Conservation (phyloP, 2,888 invertebrate species). For the Noctua janthe region DNA sequence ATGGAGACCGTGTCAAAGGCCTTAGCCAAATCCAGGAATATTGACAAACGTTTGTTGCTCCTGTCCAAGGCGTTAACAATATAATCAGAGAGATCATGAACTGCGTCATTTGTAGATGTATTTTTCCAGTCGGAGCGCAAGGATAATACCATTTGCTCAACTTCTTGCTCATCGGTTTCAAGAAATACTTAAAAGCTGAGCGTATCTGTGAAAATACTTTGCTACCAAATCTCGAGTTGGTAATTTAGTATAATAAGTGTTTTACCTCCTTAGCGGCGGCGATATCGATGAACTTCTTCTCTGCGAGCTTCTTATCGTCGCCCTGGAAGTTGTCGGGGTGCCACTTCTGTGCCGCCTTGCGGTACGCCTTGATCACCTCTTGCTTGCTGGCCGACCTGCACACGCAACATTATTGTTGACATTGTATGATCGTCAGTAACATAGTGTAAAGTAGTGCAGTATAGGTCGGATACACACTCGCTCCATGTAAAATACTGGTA, state of each 20-base stretch:
- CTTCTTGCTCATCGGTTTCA: too few species aligned
- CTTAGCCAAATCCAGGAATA: too few species aligned
- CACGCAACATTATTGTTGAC: background rate
- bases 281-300: slow-evolving; percentile 99
- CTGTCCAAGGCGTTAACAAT: too few species aligned
- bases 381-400: slow-evolving; percentile 95
- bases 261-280: slow-evolving; percentile 99
- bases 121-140: too few species aligned
- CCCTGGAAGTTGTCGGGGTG: slow-evolving; percentile 98
- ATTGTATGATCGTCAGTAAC: background rate
- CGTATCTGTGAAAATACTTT: background rate
- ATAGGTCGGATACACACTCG: background rate
- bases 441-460: background rate
- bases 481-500: background rate
- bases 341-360: slow-evolving; percentile 99
- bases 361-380: slow-evolving; percentile 98
- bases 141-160: too few species aligned
- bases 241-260: too few species aligned
- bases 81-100: too few species aligned
- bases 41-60: too few species aligned
- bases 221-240: background rate
- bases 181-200: background rate
- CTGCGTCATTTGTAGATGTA: too few species aligned
- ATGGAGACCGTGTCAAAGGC: too few species aligned
- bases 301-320: slow-evolving; percentile 97